Conservation (phyloP, 1,140 invertebrate species). For the Steinernema khuongi region DNA sequence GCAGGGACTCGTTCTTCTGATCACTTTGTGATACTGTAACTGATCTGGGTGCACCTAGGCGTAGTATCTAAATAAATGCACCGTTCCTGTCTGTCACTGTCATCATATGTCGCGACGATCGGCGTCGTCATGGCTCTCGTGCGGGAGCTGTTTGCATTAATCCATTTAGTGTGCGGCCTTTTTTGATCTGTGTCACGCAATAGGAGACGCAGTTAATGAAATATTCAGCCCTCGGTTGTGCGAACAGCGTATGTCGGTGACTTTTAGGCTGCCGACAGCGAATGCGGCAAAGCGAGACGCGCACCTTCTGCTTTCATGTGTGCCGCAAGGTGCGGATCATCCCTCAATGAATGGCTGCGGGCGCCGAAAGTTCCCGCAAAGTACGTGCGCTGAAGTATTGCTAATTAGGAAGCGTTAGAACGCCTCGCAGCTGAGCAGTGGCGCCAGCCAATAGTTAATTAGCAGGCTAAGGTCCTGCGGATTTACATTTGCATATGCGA, state of each 20-base stretch:
- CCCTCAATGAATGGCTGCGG: no score
- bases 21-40: no score
- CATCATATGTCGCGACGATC: no score
- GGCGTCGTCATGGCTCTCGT: no score
- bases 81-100: no score
- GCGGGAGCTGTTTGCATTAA: background rate
- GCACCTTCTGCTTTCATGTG: background rate
- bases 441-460: background rate
- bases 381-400: no score
- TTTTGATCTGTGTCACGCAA: conserved; percentile 14
- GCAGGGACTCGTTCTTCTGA: no score
- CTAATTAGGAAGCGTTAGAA: background rate
- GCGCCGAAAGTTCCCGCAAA: no score
- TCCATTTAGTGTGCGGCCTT: conserved; percentile 10
- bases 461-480: background rate
- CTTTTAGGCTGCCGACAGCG: background rate
- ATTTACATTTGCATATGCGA: background rate
- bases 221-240: background rate
- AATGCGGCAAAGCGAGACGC: background rate
- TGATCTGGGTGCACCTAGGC: no score
- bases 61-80: no score
- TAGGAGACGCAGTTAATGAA: conserved; percentile 10
- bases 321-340: background rate
- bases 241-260: background rate
- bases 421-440: background rate